Conservation (phyloP, 2,113 vertebrate genomes). For the Thamnaconus septentrionalis region DNA sequence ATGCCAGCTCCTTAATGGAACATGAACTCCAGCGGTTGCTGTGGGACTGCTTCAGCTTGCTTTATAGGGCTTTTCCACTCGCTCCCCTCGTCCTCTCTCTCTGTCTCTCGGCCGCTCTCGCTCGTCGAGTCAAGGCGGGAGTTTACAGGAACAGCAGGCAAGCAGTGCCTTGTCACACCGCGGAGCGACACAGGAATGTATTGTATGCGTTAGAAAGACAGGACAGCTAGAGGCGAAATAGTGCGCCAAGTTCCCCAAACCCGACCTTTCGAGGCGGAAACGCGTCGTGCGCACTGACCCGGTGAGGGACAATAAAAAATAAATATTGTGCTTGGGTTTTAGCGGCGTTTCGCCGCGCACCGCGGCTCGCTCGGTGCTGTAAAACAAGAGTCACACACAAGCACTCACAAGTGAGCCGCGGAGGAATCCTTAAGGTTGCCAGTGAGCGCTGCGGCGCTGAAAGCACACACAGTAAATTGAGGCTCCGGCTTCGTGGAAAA, state of each 20-base stretch:
- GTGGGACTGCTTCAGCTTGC: slow-evolving; percentile 49
- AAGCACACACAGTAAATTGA: slow-evolving; percentile 84
- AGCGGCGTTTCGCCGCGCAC: neutral
- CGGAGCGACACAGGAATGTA: slow-evolving; percentile 83
- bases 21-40: slow-evolving; percentile 55
- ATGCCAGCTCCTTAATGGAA: slow-evolving; percentile 42
- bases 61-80: slow-evolving; percentile 64
- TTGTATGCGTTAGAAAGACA: slow-evolving; percentile 81
- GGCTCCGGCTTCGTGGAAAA: slow-evolving; percentile 66
- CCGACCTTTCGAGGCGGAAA: neutral
- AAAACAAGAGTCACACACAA: slow-evolving; percentile 73
- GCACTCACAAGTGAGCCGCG: slow-evolving; percentile 75
- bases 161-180: slow-evolving; percentile 77
- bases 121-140: slow-evolving; percentile 77
- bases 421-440: slow-evolving; percentile 77
- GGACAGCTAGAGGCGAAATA: slow-evolving; percentile 74
- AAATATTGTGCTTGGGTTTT: slow-evolving; percentile 17
- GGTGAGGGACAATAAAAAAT: slow-evolving; percentile 19
- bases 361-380: slow-evolving; percentile 36
- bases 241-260: slow-evolving; percentile 74
- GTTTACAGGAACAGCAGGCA: slow-evolving; percentile 85
- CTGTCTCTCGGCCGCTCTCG: slow-evolving; percentile 57
- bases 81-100: slow-evolving; percentile 14
- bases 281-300: neutral
- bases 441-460: slow-evolving; percentile 72